Percentiles rank a stretch among this genome's conserved stretches.
Conservation (phyloP, 2,888 invertebrate genomes). For the Salticus scenicus region DNA sequence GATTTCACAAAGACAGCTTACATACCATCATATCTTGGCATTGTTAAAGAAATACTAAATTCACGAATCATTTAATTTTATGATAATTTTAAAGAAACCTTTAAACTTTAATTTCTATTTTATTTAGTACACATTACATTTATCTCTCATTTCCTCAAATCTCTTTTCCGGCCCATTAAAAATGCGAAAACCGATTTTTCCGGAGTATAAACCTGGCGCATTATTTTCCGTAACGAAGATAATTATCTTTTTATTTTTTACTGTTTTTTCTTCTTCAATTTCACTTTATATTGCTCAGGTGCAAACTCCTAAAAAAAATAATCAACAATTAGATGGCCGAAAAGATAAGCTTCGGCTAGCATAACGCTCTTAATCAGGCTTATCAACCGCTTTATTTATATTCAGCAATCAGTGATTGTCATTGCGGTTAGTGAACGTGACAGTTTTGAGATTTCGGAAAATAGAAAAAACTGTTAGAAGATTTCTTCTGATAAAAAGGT, state of each 20-base stretch:
- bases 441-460: neutral
- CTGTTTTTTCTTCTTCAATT: neutral
- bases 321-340: neutral
- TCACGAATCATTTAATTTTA: too few relatives aligned
- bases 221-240: slow-evolving; percentile 3
- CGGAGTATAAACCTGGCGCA: too few relatives aligned
- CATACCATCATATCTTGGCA: too few relatives aligned
- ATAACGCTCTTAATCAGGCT: neutral
- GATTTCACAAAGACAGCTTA: too few relatives aligned
- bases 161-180: too few relatives aligned
- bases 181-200: too few relatives aligned
- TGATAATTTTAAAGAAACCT: too few relatives aligned
- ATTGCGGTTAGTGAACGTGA: neutral
- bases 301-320: neutral
- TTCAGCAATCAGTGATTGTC: neutral
- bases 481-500: neutral
- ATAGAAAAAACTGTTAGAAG: neutral
- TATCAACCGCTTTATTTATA: neutral
- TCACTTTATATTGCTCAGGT: neutral
- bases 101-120: too few relatives aligned
- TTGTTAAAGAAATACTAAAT: too few relatives aligned
- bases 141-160: too few relatives aligned
- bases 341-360: neutral
- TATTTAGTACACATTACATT: too few relatives aligned
- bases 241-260: neutral